phyloP scores from a whole-genome alignment of 2,113 vertebrate genomes.

The Ceyx cyanopectus region DNA sequence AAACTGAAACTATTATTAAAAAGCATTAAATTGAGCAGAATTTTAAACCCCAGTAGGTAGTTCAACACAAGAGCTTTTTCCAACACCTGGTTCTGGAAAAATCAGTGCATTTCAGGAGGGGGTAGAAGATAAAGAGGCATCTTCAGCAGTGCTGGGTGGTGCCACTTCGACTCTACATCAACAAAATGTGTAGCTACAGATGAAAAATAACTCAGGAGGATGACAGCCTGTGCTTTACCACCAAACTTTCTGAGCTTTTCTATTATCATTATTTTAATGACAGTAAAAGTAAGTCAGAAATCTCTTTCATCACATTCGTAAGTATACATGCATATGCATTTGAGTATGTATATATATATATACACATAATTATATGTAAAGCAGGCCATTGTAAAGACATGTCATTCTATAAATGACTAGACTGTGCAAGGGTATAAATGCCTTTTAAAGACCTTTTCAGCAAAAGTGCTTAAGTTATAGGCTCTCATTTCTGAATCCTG shows the following conservation, averaged over 20 bases:
- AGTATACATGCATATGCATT: background rate
- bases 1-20: conserved; percentile 53
- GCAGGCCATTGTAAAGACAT: background rate
- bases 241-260: background rate
- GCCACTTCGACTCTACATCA: background rate
- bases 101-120: background rate
- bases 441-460: conserved; percentile 45
- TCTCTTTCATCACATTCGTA: background rate
- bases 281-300: background rate
- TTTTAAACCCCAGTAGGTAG: background rate
- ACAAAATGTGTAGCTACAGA: background rate
- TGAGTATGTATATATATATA: background rate
- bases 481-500: background rate
- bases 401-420: conserved; percentile 26
- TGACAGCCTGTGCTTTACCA: background rate
- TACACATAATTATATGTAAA: background rate
- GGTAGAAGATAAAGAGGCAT: background rate
- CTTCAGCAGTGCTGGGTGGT: background rate
- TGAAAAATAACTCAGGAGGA: background rate
- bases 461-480: conserved; percentile 9
- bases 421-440: background rate
- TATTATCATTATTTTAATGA: background rate
- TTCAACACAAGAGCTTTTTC: conserved; percentile 2
- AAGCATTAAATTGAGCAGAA: conserved; percentile 63
- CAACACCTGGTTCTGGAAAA: background rate